These are phyloP conservation scores for Trichonephila clavipes DNA, from an alignment of 1,140 invertebrate genomes.

Conservation along the genomic window DNA sequence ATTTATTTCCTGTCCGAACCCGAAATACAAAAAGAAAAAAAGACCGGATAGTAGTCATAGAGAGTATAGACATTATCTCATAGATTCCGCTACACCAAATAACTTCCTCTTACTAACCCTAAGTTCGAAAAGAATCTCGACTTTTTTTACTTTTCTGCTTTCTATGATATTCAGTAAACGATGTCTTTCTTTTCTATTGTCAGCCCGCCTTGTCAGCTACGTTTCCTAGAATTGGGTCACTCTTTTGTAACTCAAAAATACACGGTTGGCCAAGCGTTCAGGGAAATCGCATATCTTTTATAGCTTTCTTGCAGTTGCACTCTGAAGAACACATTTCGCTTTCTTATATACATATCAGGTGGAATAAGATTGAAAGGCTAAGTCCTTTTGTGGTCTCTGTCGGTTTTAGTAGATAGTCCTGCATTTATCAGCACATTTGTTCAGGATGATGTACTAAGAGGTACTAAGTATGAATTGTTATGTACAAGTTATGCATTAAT, in stretches of 20 bases:
- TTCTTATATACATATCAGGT: not conserved
- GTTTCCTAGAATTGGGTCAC: constrained; percentile 13
- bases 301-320: not conserved
- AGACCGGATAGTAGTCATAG: not conserved
- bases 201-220: not conserved
- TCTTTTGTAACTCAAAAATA: constrained; percentile 52
- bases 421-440: too few relatives aligned
- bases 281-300: not conserved
- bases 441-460: too few relatives aligned
- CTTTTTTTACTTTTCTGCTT: not conserved
- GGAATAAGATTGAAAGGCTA: not conserved
- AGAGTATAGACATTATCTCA: not conserved
- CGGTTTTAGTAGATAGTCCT: not conserved
- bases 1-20: too few relatives aligned
- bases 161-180: not conserved
- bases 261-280: not conserved
- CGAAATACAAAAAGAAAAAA: too few relatives aligned
- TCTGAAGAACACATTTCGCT: not conserved
- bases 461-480: too few relatives aligned
- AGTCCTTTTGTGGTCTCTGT: not conserved
- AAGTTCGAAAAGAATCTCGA: not conserved
- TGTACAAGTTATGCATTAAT: too few relatives aligned
- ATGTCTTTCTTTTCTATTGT: constrained; percentile 9
- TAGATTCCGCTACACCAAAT: constrained; percentile 12
- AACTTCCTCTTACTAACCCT: not conserved